Evolutionary conservation across 2,888 invertebrate genomes (phyloP).

Genomic region (Drosophila longiperda): DNA sequence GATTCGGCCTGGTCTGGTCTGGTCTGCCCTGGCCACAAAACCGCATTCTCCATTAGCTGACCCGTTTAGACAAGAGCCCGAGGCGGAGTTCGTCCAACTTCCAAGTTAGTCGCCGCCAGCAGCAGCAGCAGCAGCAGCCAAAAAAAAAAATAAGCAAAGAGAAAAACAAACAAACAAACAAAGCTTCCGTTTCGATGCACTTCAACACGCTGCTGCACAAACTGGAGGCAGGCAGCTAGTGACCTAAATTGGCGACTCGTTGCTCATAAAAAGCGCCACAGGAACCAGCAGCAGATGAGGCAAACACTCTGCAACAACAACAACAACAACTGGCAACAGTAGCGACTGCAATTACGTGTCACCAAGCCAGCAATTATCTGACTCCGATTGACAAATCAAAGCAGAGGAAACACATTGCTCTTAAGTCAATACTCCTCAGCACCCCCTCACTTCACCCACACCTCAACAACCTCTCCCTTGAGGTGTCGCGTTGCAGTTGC

Average conservation of each 20-base stretch:
- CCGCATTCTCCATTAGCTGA: conserved; percentile 35
- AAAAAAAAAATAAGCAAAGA: conserved; percentile 19
- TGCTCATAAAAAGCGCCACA: conserved; percentile 59
- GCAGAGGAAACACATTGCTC: conserved; percentile 25
- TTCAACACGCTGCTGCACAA: conserved; percentile 55
- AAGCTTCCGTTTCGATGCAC: conserved; percentile 73
- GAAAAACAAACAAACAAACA: conserved; percentile 54
- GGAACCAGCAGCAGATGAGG: conserved; percentile 49
- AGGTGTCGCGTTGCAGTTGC: conserved; percentile 46
- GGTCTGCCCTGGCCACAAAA: conserved; percentile 20
- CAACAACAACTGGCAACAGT: conserved; percentile 21
- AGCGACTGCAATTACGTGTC: conserved; percentile 38
- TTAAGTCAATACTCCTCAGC: conserved; percentile 13
- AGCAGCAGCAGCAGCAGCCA: conserved; percentile 20
- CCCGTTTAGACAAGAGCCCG: conserved; percentile 24
- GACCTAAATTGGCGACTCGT: conserved; percentile 64
- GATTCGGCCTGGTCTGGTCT: conserved; percentile 20
- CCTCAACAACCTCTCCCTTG: conserved; percentile 37
- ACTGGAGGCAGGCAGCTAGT: conserved; percentile 31
- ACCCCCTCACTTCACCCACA: neutral
- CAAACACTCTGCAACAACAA: conserved; percentile 1
- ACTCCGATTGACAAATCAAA: conserved; percentile 51
- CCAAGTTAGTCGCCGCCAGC: conserved; percentile 31
- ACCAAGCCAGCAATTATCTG: conserved; percentile 46
- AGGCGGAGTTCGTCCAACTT: conserved; percentile 11